These are phyloP conservation scores for Rhamnusium bicolor DNA, from an alignment of 2,888 invertebrate species.

Conservation along the genomic window DNA sequence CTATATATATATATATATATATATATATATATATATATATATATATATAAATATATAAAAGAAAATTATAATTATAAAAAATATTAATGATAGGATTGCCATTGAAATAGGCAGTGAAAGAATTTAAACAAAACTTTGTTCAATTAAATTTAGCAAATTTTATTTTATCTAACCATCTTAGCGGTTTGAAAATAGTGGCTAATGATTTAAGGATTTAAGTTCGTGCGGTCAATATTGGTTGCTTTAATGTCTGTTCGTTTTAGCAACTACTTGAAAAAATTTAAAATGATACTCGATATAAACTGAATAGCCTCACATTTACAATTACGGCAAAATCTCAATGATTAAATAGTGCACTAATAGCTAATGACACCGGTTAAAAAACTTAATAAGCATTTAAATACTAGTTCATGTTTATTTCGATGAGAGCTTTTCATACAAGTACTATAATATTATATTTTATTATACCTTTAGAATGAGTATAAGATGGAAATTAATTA, in stretches of 20 bases:
- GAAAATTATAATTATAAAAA: too few species aligned
- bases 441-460: slow-evolving; percentile 17
- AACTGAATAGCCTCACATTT: slow-evolving; percentile 26
- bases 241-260: slow-evolving; percentile 17
- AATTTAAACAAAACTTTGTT: too few species aligned
- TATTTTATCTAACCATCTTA: not conserved
- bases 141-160: too few species aligned
- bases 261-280: slow-evolving; percentile 22
- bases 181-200: not conserved
- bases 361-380: slow-evolving; percentile 26
- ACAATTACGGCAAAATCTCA: slow-evolving; percentile 28
- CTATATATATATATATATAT: too few species aligned
- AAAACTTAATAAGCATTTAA: slow-evolving; percentile 29
- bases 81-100: too few species aligned
- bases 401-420: slow-evolving; percentile 20
- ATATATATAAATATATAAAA: too few species aligned
- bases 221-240: slow-evolving; percentile 3
- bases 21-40: too few species aligned
- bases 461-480: slow-evolving; percentile 14
- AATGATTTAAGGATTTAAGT: not conserved
- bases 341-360: slow-evolving; percentile 23
- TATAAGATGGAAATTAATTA: slow-evolving; percentile 17
- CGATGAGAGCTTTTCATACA: slow-evolving; percentile 14
- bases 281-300: slow-evolving; percentile 29
- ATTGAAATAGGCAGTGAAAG: too few species aligned